Base-by-base conservation (phyloP, 2,888 invertebrate genomes). In the Eilema griseolum region DNA sequence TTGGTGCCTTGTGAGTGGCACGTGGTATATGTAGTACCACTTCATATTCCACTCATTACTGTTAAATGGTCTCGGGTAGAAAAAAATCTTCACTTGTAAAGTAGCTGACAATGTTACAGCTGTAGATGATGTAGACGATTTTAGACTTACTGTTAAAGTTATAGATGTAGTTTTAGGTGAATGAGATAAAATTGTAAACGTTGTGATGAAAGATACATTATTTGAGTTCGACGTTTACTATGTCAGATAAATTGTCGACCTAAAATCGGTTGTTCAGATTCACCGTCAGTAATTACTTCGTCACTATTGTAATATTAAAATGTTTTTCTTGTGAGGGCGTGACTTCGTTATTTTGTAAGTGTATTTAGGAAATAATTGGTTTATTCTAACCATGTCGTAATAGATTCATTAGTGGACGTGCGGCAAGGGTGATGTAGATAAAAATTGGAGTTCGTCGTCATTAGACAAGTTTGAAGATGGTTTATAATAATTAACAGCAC, bases 31-130 rank as follows among this genome's bases (percentile, higher is more conserved):
- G 92, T 91, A 93, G 90, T 88, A 90, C 89, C 91, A 91, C 93
- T 93, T 90, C 90, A 91, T 90, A 88, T 89, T 86, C 92, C 92
- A 93, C 94, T 95, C 94, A 95, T 95, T 95, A 95, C 92, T 84
- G 86, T 92, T 93, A 94, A 95, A 95, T 94, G 93, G 93, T 92
- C 91, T 93, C 89, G 87, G 85, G 86, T 90, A 88, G 88, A 91
- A 89, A 85, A 91, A 92, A 90, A 88, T 88, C 86, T 88, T 91
- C 89, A 92, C 91, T 88, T 91, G 87, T 88, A 89, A 89, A 88
- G 87, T 86, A 86, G 88, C 86, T 78, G 76, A 84, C 87, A 84
- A 73, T 52, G 24, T 79, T 75, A 66, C 24, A 57, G 24, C 52
- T 74, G 52, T 46, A 12, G 33, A 41, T 64, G 8, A 11, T 1